A percentile compares a stretch with the other conserved stretches of the same genome.
These are phyloP conservation scores for Copidosoma aretas DNA, from an alignment of 2,888 invertebrate genomes.

Conservation along the genomic window DNA sequence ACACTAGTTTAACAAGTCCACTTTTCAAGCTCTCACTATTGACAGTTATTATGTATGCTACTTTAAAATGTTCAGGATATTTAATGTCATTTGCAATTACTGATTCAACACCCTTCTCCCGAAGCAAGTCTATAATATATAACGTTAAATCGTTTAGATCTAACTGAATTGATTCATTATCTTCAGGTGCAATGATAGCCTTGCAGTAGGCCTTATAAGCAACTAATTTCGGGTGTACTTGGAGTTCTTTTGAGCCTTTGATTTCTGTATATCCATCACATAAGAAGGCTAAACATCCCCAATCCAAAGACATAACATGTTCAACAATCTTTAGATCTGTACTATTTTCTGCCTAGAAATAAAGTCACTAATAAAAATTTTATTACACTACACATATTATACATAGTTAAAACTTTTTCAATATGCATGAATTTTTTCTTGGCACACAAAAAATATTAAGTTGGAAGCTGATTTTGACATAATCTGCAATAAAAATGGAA, in stretches of 20 bases:
- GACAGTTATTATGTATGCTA: constrained; percentile 78
- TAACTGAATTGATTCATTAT: constrained; percentile 49
- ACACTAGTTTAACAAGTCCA: constrained; percentile 71
- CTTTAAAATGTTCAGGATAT: constrained; percentile 58
- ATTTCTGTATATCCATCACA: constrained; percentile 52
- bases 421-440: neutral
- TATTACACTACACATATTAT: neutral
- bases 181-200: constrained; percentile 60
- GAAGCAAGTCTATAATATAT: constrained; percentile 67
- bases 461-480: neutral
- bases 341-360: constrained; percentile 44
- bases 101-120: constrained; percentile 57
- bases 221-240: constrained; percentile 74
- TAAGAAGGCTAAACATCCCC: constrained; percentile 57
- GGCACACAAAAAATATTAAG: too few relatives aligned
- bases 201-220: constrained; percentile 79
- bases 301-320: constrained; percentile 54
- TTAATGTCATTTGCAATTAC: constrained; percentile 49
- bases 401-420: neutral
- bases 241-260: constrained; percentile 62
- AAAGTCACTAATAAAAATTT: constrained; percentile 35
- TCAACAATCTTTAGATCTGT: constrained; percentile 52
- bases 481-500: neutral
- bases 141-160: constrained; percentile 67
- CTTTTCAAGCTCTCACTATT: constrained; percentile 72